Base-by-base conservation (phyloP, 2,113 vertebrate species). In the Gymnocephalus cernua region DNA sequence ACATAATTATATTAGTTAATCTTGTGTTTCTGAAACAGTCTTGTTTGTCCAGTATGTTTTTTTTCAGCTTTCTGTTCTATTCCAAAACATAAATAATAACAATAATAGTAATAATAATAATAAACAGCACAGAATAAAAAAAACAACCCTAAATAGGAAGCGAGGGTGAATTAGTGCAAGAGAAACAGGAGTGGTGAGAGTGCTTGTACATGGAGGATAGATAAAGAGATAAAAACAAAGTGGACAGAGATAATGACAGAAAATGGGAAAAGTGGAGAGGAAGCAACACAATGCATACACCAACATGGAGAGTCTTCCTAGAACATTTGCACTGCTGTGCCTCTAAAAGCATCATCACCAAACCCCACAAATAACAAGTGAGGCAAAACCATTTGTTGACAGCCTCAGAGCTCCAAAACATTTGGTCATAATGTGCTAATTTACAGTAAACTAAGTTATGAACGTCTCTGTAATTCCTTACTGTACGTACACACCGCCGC, bases 381-480 rank as follows among this genome's bases (percentile, higher is more conserved):
- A 29, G 19, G n/a, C 27, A 41, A 53, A 27, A 23, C 11, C 41
- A 2, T 29, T 27, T 68, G 71, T 71, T 71, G 53, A 58, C 50
- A 54, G 38, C 25, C n/a, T 4, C 1, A n/a, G 9, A 53, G 59
- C 66, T 29, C 27, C 23, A 47, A 51, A 69, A 25, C 58, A 54
- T 77, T 81, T 62, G 35, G 77, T 57, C 27, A 61, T 35, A 21
- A 57, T n/a, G 53, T 53, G 21, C 53, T 66, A 23, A 58, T 48
- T 48, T 53, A 13, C 18, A 32, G 18, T 32, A 29, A 57, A 29
- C 14, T 7, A 27, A 23, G 47, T 56, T 5, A 32, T n/a, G 3
- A 59, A 56, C n/a, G 3, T 14, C 6, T 21, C 29, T 6, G 48
- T 10, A 19, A 6, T 15, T 59, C 4, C 14, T 44, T 16, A n/a